Evolutionary conservation across 2,888 invertebrate species (phyloP).

Genomic region (Exephanes ischioxanthus): DNA sequence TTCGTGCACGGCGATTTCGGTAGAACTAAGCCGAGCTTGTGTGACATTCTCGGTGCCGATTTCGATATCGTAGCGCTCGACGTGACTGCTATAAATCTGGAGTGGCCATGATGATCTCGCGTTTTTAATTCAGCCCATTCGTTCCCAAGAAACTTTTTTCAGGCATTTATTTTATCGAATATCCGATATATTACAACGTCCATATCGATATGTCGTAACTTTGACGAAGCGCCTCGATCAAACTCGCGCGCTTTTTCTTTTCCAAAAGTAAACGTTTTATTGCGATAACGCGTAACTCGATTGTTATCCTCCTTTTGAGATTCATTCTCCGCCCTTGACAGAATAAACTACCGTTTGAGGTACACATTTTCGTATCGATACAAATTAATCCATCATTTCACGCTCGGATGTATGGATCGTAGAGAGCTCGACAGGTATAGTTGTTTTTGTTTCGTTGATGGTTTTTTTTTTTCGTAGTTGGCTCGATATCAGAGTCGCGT

Average conservation of each 20-base stretch:
- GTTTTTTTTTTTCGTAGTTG: not conserved
- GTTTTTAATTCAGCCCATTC: slow-evolving; percentile 63
- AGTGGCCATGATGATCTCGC: slow-evolving; percentile 88
- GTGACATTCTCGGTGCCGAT: slow-evolving; percentile 88
- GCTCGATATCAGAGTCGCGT: not conserved
- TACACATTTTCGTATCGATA: slow-evolving; percentile 9
- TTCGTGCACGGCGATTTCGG: slow-evolving; percentile 98
- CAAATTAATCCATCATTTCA: slow-evolving; percentile 22
- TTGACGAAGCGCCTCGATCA: slow-evolving; percentile 14
- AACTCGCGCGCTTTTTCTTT: not conserved
- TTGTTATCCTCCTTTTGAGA: slow-evolving; percentile 43
- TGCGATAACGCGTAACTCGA: slow-evolving; percentile 9
- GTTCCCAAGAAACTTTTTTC: slow-evolving; percentile 22
- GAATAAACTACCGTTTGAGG: slow-evolving; percentile 45
- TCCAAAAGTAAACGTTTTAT: slow-evolving; percentile 6
- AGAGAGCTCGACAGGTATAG: slow-evolving; percentile 33
- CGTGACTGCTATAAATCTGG: slow-evolving; percentile 91
- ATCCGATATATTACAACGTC: slow-evolving; percentile 59
- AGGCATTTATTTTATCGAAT: slow-evolving; percentile 63
- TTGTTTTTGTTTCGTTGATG: slow-evolving; percentile 16
- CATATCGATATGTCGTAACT: slow-evolving; percentile 57
- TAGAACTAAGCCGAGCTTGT: slow-evolving; percentile 92
- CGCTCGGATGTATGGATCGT: slow-evolving; percentile 2
- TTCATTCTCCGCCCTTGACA: slow-evolving; percentile 46
- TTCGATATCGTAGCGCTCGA: slow-evolving; percentile 97